Evolutionary conservation across 2,888 invertebrate genomes (phyloP).

Genomic region (Drosophila buzzatii): DNA sequence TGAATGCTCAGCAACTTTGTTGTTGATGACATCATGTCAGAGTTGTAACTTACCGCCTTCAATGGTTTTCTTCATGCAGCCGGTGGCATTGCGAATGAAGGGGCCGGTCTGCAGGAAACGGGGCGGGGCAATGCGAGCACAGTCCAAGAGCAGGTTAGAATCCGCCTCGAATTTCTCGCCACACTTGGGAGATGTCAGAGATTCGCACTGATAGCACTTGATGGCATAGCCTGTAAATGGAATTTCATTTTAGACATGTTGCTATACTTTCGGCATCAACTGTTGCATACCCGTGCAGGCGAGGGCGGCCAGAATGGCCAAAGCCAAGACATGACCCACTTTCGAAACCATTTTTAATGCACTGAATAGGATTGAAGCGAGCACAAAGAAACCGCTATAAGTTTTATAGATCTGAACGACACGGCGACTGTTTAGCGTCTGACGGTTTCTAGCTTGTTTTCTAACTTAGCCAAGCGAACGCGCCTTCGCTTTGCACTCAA

Average conservation of each 20-base stretch:
- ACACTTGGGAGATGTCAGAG: conserved; percentile 75
- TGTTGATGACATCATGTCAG: conserved; percentile 42
- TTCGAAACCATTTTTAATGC: conserved; percentile 74
- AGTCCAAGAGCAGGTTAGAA: conserved; percentile 71
- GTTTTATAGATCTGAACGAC: conserved; percentile 47
- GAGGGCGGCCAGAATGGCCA: conserved; percentile 75
- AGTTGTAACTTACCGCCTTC: conserved; percentile 76
- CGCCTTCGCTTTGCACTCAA: conserved; percentile 9
- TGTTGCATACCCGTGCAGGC: conserved; percentile 76
- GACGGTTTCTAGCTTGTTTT: conserved; percentile 18
- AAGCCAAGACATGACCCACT: conserved; percentile 71
- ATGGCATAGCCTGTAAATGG: conserved; percentile 79
- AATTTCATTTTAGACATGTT: neutral
- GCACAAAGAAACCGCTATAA: neutral
- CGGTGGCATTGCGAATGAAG: conserved; percentile 81
- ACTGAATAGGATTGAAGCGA: conserved; percentile 7
- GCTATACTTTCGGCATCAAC: neutral
- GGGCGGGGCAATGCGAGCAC: conserved; percentile 76
- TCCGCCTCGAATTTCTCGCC: conserved; percentile 81
- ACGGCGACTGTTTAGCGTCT: conserved; percentile 51
- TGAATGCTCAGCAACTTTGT: conserved; percentile 21
- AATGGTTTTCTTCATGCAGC: conserved; percentile 83
- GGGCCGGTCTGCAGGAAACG: conserved; percentile 66
- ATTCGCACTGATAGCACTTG: conserved; percentile 84
- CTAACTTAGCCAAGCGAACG: conserved; percentile 20